These are phyloP conservation scores for Phthorimaea operculella DNA, from an alignment of 1,140 invertebrate species.

Conservation along the genomic window DNA sequence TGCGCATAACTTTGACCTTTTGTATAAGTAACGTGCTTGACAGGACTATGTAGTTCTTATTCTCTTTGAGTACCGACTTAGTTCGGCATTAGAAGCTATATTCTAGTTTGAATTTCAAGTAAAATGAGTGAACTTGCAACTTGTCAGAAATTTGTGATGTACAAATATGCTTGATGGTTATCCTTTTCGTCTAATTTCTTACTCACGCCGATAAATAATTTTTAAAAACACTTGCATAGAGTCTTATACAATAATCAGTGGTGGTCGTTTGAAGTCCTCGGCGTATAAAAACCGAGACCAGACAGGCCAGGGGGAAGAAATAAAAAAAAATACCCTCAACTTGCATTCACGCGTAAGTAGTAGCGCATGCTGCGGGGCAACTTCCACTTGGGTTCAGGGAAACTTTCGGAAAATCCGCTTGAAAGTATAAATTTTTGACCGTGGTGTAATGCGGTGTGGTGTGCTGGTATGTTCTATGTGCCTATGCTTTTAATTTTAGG, in stretches of 20 bases:
- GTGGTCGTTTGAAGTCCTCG: constrained; percentile 45
- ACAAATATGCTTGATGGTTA: too few relatives aligned
- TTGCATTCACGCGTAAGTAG: constrained; percentile 25
- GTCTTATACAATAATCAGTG: constrained; percentile 40
- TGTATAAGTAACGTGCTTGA: background rate
- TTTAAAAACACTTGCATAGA: too few relatives aligned
- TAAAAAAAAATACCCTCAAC: constrained; percentile 56
- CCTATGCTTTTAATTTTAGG: too few relatives aligned
- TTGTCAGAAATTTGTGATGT: too few relatives aligned
- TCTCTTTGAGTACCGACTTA: too few relatives aligned
- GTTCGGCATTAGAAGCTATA: too few relatives aligned
- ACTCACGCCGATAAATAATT: constrained; percentile 12
- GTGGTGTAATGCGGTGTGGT: too few relatives aligned
- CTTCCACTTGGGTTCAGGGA: constrained; percentile 4
- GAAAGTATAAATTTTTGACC: background rate
- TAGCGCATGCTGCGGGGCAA: constrained; percentile 12
- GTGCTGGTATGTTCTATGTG: too few relatives aligned
- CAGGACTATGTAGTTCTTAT: too few relatives aligned
- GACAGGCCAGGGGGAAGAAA: constrained; percentile 54
- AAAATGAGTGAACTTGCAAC: too few relatives aligned
- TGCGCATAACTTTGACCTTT: background rate
- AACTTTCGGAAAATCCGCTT: background rate
- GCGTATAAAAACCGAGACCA: constrained; percentile 46
- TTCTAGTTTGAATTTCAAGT: too few relatives aligned
- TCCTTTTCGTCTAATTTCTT: too few relatives aligned